phyloP scores from a whole-genome alignment of 2,113 vertebrate genomes.

The Ploceus nigricollis region DNA sequence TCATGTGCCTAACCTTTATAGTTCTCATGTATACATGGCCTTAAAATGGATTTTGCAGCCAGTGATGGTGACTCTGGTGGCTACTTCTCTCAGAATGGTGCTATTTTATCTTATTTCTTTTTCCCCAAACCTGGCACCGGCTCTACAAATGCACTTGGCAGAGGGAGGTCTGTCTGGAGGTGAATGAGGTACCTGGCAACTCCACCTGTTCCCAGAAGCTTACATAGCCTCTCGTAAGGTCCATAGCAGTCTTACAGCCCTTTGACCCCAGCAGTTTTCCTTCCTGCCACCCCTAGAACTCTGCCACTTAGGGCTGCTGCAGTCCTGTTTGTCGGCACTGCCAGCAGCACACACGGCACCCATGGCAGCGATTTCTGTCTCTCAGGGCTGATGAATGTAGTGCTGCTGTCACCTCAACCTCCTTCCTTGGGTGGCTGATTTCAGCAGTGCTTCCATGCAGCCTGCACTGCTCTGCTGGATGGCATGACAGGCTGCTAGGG shows the following conservation, averaged over 20 bases:
- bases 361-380: background rate
- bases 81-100: background rate
- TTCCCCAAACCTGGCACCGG: accelerated
- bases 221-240: background rate
- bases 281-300: background rate
- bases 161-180: background rate
- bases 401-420: background rate
- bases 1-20: background rate
- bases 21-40: background rate
- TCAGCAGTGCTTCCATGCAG: background rate
- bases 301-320: background rate
- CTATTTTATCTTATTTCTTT: background rate
- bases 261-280: background rate
- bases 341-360: background rate
- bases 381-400: background rate
- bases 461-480: accelerated
- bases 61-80: background rate
- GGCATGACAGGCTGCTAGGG: background rate
- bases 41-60: background rate
- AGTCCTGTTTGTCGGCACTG: background rate
- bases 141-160: background rate
- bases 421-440: background rate
- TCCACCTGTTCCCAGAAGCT: background rate
- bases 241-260: background rate
- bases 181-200: background rate